A percentile compares a stretch with the other conserved stretches of the same genome.
phyloP scores from a whole-genome alignment of 2,888 invertebrate genomes.

The Drosophila nigricruria region DNA sequence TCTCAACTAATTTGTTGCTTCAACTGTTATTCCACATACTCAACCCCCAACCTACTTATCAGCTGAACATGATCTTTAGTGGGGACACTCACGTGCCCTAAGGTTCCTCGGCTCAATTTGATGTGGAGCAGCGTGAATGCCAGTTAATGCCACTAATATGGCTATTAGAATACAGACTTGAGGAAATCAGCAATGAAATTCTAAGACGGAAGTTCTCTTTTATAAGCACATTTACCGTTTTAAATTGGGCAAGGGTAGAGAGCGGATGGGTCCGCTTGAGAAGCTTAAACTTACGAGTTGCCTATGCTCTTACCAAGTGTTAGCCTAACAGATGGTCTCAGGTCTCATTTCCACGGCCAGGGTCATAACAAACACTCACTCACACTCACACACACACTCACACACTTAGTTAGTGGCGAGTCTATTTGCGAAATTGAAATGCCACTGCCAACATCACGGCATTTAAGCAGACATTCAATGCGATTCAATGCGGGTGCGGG shows the following conservation, averaged over 20 bases:
- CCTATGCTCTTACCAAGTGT: constrained; percentile 22
- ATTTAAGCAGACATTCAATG: constrained; percentile 42
- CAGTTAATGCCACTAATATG: constrained; percentile 69
- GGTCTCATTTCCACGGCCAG: constrained; percentile 26
- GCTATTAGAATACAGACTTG: constrained; percentile 57
- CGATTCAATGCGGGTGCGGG: constrained; percentile 18
- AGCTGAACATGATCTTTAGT: constrained; percentile 40
- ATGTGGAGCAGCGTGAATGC: constrained; percentile 44
- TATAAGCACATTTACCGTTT: constrained; percentile 61
- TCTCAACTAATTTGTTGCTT: constrained; percentile 66
- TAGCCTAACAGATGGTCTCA: constrained; percentile 28
- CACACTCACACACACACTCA: neutral
- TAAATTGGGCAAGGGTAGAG: constrained; percentile 15
- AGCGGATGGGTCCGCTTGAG: constrained; percentile 5
- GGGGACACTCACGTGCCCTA: constrained; percentile 16
- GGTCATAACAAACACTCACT: constrained; percentile 27
- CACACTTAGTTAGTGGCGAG: constrained; percentile 16
- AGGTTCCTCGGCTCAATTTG: constrained; percentile 35
- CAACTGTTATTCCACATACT: constrained; percentile 56
- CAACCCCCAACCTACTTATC: constrained; percentile 18
- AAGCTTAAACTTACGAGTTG: constrained; percentile 5
- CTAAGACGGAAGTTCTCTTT: constrained; percentile 75
- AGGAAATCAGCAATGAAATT: constrained; percentile 56
- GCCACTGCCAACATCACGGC: constrained; percentile 66
- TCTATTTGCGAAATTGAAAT: constrained; percentile 75